Conservation (phyloP, 2,797 vertebrate genomes). For the Galaxias olidus region DNA sequence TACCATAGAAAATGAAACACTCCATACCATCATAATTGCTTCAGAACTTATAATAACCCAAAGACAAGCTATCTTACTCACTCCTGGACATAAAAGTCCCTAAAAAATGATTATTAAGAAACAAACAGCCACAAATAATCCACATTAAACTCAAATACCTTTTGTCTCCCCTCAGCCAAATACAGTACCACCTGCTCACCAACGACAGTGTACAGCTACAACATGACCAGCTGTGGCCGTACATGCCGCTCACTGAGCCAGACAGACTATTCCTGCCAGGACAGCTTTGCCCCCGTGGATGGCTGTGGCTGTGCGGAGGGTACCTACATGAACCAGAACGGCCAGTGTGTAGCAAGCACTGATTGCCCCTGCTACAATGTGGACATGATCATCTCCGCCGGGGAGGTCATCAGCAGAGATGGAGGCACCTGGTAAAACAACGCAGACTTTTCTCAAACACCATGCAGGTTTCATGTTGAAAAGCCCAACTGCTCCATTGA, state of each 20-base stretch:
- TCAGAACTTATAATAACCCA: too few relatives aligned
- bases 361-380: slow-evolving; percentile 81
- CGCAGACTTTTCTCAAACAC: neutral
- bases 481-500: neutral
- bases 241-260: slow-evolving; percentile 79
- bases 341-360: slow-evolving; percentile 67
- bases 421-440: slow-evolving; percentile 64
- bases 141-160: too few relatives aligned
- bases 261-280: slow-evolving; percentile 69
- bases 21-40: too few relatives aligned
- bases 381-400: slow-evolving; percentile 52
- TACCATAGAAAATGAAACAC: too few relatives aligned
- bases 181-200: slow-evolving; percentile 66
- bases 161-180: slow-evolving; percentile 56
- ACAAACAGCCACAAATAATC: too few relatives aligned
- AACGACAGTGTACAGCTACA: slow-evolving; percentile 73
- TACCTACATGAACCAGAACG: slow-evolving; percentile 73
- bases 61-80: too few relatives aligned
- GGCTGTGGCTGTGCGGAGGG: slow-evolving; percentile 81
- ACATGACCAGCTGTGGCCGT: slow-evolving; percentile 75
- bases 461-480: neutral
- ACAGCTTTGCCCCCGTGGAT: slow-evolving; percentile 62
- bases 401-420: slow-evolving; percentile 51
- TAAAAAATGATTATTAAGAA: too few relatives aligned
- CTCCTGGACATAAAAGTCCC: too few relatives aligned